Conservation (phyloP, 2,797 vertebrate species). For the Mormyrus proboscirostris region DNA sequence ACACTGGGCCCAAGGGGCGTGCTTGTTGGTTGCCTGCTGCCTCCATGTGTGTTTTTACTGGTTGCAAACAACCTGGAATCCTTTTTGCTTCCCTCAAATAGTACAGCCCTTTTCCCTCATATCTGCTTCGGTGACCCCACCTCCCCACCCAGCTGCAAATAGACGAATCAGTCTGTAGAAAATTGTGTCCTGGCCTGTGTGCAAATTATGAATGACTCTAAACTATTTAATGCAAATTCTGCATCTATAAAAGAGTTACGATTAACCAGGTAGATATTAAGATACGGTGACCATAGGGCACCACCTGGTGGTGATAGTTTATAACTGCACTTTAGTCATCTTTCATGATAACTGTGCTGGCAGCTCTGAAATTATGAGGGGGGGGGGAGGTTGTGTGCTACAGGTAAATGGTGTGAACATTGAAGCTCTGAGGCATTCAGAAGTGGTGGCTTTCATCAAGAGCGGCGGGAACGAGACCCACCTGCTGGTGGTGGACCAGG, state of each 20-base stretch:
- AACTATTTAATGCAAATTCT: not conserved
- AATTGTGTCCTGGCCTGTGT: not conserved
- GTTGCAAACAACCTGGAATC: not conserved
- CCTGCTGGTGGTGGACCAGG: constrained; percentile 85
- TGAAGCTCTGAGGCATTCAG: constrained; percentile 83
- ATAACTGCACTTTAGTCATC: not conserved
- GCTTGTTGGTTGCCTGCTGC: not conserved
- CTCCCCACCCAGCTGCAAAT: not conserved
- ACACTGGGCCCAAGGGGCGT: constrained; percentile 30
- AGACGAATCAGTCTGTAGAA: not conserved
- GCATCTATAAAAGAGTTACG: not conserved
- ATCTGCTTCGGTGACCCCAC: not conserved
- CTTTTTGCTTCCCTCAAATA: not conserved
- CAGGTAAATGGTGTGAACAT: constrained; percentile 93
- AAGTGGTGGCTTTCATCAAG: constrained; percentile 92
- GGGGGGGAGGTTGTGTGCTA: not conserved
- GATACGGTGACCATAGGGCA: not conserved
- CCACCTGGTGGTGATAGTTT: constrained; percentile 10
- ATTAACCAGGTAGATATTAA: not conserved
- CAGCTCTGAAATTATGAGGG: not conserved
- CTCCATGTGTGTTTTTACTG: constrained; percentile 25
- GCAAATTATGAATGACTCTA: not conserved
- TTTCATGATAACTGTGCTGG: not conserved
- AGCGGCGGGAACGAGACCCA: constrained; percentile 72
- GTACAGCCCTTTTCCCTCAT: not conserved